Evolutionary conservation across 2,888 invertebrate species (phyloP).

Genomic region (Sicus ferrugineus): DNA sequence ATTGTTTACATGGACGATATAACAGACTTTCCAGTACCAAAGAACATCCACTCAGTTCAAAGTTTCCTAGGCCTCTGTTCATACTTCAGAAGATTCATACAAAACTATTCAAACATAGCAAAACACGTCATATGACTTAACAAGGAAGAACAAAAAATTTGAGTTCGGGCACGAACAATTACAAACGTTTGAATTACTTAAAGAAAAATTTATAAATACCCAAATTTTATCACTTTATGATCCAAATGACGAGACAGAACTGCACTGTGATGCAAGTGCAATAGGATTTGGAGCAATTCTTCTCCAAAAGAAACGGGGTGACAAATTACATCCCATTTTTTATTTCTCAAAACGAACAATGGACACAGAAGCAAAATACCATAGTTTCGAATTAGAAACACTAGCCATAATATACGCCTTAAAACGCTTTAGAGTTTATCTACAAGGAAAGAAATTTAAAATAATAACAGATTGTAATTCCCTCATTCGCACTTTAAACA

Average conservation of each 20-base stretch:
- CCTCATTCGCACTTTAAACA: neutral
- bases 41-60: neutral
- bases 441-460: constrained; percentile 15
- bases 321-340: neutral
- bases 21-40: too few relatives aligned
- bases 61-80: constrained; percentile 1
- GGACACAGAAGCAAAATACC: too few relatives aligned
- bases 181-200: neutral
- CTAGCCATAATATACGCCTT: constrained; percentile 4
- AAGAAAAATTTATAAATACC: neutral
- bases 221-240: neutral
- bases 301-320: too few relatives aligned
- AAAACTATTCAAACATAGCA: neutral
- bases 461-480: constrained; percentile 19
- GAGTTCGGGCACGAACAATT: neutral
- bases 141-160: neutral
- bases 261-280: too few relatives aligned
- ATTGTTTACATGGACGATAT: neutral
- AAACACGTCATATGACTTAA: too few relatives aligned
- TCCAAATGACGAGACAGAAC: neutral
- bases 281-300: too few relatives aligned
- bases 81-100: constrained; percentile 10
- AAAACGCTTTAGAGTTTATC: constrained; percentile 6
- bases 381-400: too few relatives aligned
- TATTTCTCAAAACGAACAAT: constrained; percentile 2